Conservation (phyloP, 2,888 invertebrate genomes). For the Epinotia brunnichana region DNA sequence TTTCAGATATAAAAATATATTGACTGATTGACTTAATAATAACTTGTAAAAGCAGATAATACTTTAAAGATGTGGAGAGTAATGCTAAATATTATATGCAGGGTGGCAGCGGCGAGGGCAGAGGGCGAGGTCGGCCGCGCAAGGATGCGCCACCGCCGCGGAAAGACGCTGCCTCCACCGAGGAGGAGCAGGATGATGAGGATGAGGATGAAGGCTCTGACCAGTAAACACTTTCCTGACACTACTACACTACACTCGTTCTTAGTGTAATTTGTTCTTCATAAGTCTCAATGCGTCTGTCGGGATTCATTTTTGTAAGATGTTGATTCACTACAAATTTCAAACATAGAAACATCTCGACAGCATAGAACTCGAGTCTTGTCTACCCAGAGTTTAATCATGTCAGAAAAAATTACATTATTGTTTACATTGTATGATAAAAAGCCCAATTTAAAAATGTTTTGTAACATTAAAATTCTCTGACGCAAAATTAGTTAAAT, state of each 20-base stretch:
- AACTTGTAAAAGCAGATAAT: background rate
- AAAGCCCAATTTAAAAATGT: constrained; percentile 50
- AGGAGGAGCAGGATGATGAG: constrained; percentile 81
- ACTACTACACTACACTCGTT: constrained; percentile 62
- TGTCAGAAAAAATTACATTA: constrained; percentile 58
- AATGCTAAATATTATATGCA: constrained; percentile 48
- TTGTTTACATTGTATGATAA: constrained; percentile 58
- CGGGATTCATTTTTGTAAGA: constrained; percentile 55
- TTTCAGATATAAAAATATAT: background rate
- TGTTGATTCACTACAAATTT: constrained; percentile 44
- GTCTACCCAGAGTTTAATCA: constrained; percentile 72
- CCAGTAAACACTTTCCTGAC: constrained; percentile 73
- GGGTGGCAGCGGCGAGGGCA: constrained; percentile 72
- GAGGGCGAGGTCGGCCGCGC: constrained; percentile 78
- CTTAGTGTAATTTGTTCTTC: constrained; percentile 80
- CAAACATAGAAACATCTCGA: constrained; percentile 72
- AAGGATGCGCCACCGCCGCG: constrained; percentile 79
- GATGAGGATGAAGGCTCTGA: constrained; percentile 79
- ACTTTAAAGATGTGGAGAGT: background rate
- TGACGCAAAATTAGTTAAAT: constrained; percentile 63
- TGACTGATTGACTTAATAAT: background rate
- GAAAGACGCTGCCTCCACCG: constrained; percentile 78
- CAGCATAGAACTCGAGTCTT: constrained; percentile 73
- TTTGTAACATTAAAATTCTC: constrained; percentile 49
- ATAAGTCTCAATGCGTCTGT: constrained; percentile 67